Evolutionary conservation across 2,888 invertebrate genomes (phyloP).

Genomic region (Leistus spinibarbis): DNA sequence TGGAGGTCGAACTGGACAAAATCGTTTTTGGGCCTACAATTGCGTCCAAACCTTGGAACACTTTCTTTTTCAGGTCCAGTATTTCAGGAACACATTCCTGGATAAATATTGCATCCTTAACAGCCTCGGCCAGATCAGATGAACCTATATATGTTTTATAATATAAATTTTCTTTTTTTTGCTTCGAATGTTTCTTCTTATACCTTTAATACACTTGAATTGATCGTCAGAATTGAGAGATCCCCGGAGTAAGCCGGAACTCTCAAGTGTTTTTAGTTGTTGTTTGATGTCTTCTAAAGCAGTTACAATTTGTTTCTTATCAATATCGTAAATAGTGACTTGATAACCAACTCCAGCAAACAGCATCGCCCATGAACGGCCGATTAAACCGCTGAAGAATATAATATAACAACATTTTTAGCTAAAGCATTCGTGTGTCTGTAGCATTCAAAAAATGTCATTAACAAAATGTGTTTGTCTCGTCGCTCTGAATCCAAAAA

Average conservation of each 20-base stretch:
- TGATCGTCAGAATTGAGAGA: conserved; percentile 76
- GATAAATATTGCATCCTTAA: conserved; percentile 78
- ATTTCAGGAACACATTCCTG: conserved; percentile 96
- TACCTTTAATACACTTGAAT: conserved; percentile 76
- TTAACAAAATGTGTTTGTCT: no score
- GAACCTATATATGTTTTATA: conserved; percentile 59
- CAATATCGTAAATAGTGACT: conserved; percentile 85
- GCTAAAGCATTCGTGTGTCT: neutral
- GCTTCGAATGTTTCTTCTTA: conserved; percentile 37
- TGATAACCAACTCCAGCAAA: conserved; percentile 92
- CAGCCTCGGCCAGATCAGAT: conserved; percentile 70
- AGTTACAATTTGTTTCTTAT: conserved; percentile 73
- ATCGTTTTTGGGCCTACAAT: conserved; percentile 78
- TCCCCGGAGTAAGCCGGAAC: conserved; percentile 77
- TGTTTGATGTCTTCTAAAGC: conserved; percentile 76
- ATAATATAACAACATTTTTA: neutral
- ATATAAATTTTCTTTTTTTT: neutral
- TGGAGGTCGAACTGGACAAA: conserved; percentile 92
- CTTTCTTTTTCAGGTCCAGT: conserved; percentile 79
- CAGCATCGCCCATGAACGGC: conserved; percentile 96
- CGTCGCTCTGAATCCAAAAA: no score
- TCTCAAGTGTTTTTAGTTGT: conserved; percentile 74
- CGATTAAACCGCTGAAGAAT: conserved; percentile 86
- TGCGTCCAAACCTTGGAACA: conserved; percentile 79
- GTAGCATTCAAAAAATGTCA: no score